Evolutionary conservation across 1,140 invertebrate genomes (phyloP).

Genomic region (Macrostomum lignano): DNA sequence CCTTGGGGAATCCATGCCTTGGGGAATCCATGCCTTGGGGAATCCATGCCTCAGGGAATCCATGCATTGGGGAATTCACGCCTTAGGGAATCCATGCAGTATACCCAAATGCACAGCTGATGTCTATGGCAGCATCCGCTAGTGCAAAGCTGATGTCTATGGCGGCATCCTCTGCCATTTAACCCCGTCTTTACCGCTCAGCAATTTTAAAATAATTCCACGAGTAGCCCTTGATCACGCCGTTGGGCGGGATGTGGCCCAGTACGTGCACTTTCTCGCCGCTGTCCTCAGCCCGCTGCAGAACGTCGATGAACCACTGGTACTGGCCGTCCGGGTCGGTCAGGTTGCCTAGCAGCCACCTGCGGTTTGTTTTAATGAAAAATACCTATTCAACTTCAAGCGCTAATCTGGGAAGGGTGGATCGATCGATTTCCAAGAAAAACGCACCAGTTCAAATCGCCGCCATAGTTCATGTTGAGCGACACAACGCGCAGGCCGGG

Average conservation of each 20-base stretch:
- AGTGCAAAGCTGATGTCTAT: too few relatives aligned
- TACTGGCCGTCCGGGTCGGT: constrained; percentile 76
- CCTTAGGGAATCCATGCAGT: too few relatives aligned
- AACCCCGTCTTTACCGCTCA: constrained; percentile 20
- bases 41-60: too few relatives aligned
- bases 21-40: too few relatives aligned
- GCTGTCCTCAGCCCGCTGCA: constrained; percentile 66
- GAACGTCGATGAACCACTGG: constrained; percentile 70
- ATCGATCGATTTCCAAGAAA: neutral
- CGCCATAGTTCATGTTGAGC: too few relatives aligned
- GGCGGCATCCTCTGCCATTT: neutral
- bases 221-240: constrained; percentile 32
- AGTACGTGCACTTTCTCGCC: constrained; percentile 75
- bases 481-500: too few relatives aligned
- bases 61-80: too few relatives aligned
- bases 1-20: too few relatives aligned
- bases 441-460: too few relatives aligned
- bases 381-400: constrained; percentile 75
- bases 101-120: too few relatives aligned
- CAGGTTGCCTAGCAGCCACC: constrained; percentile 80
- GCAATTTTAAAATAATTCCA: constrained; percentile 32
- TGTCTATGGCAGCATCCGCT: too few relatives aligned
- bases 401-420: constrained; percentile 18
- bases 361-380: too few relatives aligned
- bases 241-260: constrained; percentile 77